phyloP scores from a whole-genome alignment of 2,797 vertebrate species.

The Prunella strophiata region DNA sequence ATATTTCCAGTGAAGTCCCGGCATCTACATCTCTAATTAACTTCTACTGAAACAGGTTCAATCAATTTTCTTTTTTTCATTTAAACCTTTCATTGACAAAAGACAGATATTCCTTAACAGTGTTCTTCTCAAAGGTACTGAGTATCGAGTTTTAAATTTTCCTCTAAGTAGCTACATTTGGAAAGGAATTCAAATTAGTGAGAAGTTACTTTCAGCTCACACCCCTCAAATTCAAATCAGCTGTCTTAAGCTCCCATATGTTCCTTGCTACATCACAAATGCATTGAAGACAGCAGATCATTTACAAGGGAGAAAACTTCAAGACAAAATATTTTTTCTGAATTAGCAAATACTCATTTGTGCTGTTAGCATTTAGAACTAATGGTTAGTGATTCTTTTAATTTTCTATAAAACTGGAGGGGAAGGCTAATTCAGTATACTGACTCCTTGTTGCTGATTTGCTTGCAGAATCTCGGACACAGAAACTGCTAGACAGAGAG shows the following conservation, averaged over 20 bases:
- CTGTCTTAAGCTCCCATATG: not conserved
- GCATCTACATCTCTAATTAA: not conserved
- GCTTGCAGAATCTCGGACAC: conserved; percentile 98
- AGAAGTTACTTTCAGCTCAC: not conserved
- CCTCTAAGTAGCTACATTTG: not conserved
- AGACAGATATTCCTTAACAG: not conserved
- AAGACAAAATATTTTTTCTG: not conserved
- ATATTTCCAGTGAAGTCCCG: not conserved
- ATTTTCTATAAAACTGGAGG: not conserved
- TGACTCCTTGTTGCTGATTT: conserved; percentile 93
- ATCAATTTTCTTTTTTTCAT: not conserved
- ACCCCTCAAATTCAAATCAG: not conserved
- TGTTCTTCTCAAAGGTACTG: not conserved
- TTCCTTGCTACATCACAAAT: not conserved
- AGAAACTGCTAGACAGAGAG: conserved; percentile 92
- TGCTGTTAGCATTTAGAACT: not conserved
- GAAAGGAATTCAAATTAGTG: not conserved
- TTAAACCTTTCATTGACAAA: not conserved
- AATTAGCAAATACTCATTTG: not conserved
- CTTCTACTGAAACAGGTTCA: not conserved
- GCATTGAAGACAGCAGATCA: not conserved
- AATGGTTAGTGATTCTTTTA: not conserved
- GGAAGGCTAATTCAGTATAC: not conserved
- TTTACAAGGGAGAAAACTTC: not conserved
- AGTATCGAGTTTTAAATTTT: not conserved